These are phyloP conservation scores for Mactra quadrangularis DNA, from an alignment of 1,140 invertebrate species.

Conservation along the genomic window DNA sequence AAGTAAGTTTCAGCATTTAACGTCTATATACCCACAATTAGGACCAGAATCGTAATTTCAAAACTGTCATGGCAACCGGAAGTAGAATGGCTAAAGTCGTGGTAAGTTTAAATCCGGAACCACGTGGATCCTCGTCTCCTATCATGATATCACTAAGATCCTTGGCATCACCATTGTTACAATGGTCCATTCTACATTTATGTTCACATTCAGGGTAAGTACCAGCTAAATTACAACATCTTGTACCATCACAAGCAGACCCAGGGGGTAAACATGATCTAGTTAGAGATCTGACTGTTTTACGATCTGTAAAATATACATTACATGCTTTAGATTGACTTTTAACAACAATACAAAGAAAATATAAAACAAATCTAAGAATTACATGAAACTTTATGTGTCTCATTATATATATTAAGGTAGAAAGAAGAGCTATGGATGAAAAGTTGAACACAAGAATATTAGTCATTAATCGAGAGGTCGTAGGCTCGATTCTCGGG, in stretches of 20 bases:
- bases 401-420: background rate
- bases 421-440: background rate
- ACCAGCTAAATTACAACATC: constrained; percentile 13
- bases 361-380: background rate
- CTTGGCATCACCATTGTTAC: constrained; percentile 28
- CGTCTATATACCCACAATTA: background rate
- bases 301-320: constrained; percentile 20
- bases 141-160: background rate
- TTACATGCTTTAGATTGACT: background rate
- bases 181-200: constrained; percentile 22
- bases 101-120: background rate
- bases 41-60: background rate
- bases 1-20: background rate
- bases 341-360: background rate
- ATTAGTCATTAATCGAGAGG: background rate
- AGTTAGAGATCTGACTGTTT: constrained; percentile 3
- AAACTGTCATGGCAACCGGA: background rate
- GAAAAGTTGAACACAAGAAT: background rate
- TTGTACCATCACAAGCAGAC: background rate
- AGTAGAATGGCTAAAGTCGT: background rate
- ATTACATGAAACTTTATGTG: too few species aligned
- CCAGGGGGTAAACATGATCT: constrained; percentile 1
- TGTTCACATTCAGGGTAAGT: constrained; percentile 34
- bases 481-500: too few species aligned
- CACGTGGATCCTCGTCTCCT: background rate